Conservation (phyloP, 2,113 vertebrate species). For the Benitochromis conjunctus region DNA sequence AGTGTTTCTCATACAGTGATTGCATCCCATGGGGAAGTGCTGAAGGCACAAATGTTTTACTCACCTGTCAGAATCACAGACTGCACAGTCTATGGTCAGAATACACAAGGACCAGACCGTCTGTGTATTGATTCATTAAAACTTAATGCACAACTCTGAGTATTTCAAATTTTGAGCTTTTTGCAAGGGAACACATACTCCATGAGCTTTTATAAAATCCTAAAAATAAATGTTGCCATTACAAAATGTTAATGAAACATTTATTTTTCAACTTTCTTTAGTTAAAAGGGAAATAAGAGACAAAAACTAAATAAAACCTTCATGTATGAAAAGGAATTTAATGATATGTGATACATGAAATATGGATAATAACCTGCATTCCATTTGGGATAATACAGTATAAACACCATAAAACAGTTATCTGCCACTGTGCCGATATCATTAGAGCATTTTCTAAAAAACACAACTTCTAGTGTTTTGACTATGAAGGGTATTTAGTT, state of each 20-base stretch:
- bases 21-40: background rate
- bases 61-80: background rate
- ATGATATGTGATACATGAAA: background rate
- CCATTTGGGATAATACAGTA: background rate
- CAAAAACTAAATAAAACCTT: background rate
- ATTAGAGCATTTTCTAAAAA: background rate
- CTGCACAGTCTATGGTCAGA: background rate
- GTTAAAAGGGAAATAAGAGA: background rate
- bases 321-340: background rate
- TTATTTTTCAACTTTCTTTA: background rate
- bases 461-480: background rate
- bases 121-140: background rate
- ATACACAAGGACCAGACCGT: background rate
- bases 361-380: background rate
- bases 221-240: background rate
- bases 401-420: background rate
- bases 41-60: background rate
- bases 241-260: accelerated
- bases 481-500: background rate
- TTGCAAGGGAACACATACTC: background rate
- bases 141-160: background rate
- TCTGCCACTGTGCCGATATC: background rate
- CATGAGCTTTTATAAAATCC: background rate
- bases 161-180: background rate
- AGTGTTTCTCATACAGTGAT: background rate